These are phyloP conservation scores for Knipowitschia caucasica DNA, from an alignment of 2,797 vertebrate species.

Conservation along the genomic window DNA sequence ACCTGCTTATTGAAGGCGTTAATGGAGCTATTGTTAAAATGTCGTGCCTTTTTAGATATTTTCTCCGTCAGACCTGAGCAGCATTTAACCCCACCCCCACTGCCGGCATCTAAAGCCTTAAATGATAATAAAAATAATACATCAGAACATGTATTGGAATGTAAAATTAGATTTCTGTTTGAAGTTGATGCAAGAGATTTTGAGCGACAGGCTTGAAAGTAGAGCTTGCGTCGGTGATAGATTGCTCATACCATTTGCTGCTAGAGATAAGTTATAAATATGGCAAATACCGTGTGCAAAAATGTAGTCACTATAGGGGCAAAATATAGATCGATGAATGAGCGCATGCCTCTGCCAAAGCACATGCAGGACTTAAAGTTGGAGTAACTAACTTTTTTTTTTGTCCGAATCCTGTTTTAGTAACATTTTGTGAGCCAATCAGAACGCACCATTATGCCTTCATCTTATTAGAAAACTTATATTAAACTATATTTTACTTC, in stretches of 20 bases:
- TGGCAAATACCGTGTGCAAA: not conserved
- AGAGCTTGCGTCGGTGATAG: not conserved
- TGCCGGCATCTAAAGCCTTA: not conserved
- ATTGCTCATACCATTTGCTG: not conserved
- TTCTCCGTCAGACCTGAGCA: not conserved
- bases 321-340: no score
- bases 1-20: conserved; percentile 15
- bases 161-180: not conserved
- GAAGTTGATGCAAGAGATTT: not conserved
- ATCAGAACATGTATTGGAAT: not conserved
- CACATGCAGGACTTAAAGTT: no score
- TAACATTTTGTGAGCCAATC: no score
- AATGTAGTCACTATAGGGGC: not conserved
- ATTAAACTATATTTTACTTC: no score
- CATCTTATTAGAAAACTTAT: no score
- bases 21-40: conserved; percentile 22
- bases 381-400: no score
- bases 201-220: not conserved
- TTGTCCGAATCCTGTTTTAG: no score
- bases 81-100: not conserved
- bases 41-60: not conserved
- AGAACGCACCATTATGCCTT: no score
- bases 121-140: no score
- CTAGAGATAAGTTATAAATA: not conserved
- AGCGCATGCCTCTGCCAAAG: no score